Percentiles rank a stretch among this genome's conserved stretches.
Conservation (phyloP, 2,888 invertebrate genomes). For the Ennomos quercinarius region DNA sequence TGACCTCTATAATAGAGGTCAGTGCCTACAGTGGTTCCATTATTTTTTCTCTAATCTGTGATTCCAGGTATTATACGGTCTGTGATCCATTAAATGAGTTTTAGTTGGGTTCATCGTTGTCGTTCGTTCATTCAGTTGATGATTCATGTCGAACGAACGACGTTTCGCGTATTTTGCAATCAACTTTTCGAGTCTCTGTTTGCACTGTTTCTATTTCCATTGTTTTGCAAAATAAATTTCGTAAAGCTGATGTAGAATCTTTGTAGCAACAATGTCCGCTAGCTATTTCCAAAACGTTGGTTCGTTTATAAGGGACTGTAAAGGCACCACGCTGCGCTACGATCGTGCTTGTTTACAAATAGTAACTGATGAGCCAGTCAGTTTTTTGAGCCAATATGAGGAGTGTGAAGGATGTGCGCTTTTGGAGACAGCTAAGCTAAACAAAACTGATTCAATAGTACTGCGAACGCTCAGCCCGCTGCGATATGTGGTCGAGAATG, state of each 20-base stretch:
- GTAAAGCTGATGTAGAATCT: conserved; percentile 53
- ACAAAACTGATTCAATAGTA: conserved; percentile 52
- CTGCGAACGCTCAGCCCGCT: conserved; percentile 69
- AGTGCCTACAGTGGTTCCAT: no score
- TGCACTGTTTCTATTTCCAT: conserved; percentile 48
- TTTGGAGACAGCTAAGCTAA: conserved; percentile 52
- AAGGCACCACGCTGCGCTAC: conserved; percentile 59
- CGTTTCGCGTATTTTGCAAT: conserved; percentile 1
- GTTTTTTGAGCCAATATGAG: conserved; percentile 75
- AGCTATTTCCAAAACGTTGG: conserved; percentile 75
- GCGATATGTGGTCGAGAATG: conserved; percentile 60
- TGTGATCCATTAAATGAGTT: no score
- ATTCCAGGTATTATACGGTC: no score
- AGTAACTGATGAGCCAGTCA: conserved; percentile 57
- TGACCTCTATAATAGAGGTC: no score
- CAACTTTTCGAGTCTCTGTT: conserved; percentile 38
- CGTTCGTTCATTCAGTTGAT: conserved; percentile 25
- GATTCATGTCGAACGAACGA: conserved; percentile 45
- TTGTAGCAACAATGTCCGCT: conserved; percentile 58
- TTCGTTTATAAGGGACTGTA: conserved; percentile 66
- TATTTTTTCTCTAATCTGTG: no score
- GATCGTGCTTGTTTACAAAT: conserved; percentile 81
- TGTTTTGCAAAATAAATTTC: conserved; percentile 44
- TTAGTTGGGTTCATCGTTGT: no score
- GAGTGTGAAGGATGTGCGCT: conserved; percentile 75